Conservation (phyloP, 2,888 invertebrate genomes). For the Cantharis lateralis region DNA sequence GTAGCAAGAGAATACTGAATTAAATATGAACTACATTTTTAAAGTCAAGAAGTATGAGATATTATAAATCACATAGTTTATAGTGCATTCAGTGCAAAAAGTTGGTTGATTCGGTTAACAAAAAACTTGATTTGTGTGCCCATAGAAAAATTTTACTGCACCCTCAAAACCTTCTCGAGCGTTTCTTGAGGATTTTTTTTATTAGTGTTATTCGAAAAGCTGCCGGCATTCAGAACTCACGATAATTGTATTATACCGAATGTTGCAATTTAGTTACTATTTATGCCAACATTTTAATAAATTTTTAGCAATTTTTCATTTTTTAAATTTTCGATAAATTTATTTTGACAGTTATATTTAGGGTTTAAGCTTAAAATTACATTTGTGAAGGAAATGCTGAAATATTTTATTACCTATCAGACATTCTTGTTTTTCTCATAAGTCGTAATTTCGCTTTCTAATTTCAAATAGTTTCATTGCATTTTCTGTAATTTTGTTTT, state of each 20-base stretch:
- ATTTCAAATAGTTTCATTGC: not conserved
- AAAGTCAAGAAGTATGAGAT: constrained; percentile 28
- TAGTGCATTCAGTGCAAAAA: constrained; percentile 36
- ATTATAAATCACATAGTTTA: constrained; percentile 33
- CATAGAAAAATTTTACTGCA: constrained; percentile 29
- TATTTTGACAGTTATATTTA: not conserved
- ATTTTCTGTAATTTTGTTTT: too few relatives aligned
- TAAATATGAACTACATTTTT: constrained; percentile 26
- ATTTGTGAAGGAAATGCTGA: not conserved
- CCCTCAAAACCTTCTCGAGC: constrained; percentile 10
- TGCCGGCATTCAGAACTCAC: not conserved
- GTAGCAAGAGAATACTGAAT: constrained; percentile 18
- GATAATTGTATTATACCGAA: not conserved
- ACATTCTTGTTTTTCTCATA: not conserved
- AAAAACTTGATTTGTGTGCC: constrained; percentile 33
- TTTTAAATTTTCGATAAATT: not conserved
- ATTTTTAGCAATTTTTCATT: not conserved
- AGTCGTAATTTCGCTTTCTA: not conserved
- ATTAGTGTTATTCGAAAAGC: not conserved
- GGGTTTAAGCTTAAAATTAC: not conserved
- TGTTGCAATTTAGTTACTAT: not conserved
- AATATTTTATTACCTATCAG: not conserved
- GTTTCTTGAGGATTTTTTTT: constrained; percentile 2
- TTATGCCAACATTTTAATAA: not conserved
- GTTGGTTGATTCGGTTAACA: constrained; percentile 26